Conservation (phyloP, 1,140 invertebrate genomes). For the Heliconius melpomene region DNA sequence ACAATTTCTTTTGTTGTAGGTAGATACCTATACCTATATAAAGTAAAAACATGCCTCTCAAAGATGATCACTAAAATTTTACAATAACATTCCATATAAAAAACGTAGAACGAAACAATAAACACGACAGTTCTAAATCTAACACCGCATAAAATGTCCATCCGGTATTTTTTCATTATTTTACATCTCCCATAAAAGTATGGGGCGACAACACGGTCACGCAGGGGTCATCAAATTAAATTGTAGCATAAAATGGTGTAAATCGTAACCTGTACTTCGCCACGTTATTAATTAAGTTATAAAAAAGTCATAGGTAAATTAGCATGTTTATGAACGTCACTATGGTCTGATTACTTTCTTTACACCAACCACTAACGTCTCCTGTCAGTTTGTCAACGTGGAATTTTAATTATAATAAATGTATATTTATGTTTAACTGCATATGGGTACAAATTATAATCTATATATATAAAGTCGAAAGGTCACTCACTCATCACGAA, state of each 20-base stretch:
- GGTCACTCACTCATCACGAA: too few species aligned
- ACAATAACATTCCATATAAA: conserved; percentile 23
- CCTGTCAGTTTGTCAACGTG: conserved; percentile 24
- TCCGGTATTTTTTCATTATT: conserved; percentile 75
- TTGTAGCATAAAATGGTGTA: conserved; percentile 71
- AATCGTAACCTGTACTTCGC: conserved; percentile 57
- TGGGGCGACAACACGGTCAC: conserved; percentile 68
- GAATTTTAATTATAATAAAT: background rate
- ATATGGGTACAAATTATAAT: too few species aligned
- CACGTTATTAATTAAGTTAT: conserved; percentile 79
- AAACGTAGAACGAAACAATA: conserved; percentile 38
- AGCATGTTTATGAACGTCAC: conserved; percentile 69
- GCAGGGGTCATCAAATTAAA: conserved; percentile 74
- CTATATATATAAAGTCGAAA: too few species aligned
- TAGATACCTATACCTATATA: background rate
- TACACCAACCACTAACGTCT: conserved; percentile 34
- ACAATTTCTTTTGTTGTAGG: too few species aligned
- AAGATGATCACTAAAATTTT: background rate
- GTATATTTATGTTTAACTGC: background rate
- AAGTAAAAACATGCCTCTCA: background rate
- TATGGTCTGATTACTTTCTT: conserved; percentile 47
- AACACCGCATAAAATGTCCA: conserved; percentile 61
- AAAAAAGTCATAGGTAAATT: conserved; percentile 76
- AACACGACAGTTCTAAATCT: conserved; percentile 65
- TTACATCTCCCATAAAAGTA: conserved; percentile 74